Percentiles rank a stretch among this genome's conserved stretches.
These are phyloP conservation scores for Nothocercus julius DNA, from an alignment of 2,113 vertebrate species.

Conservation along the genomic window DNA sequence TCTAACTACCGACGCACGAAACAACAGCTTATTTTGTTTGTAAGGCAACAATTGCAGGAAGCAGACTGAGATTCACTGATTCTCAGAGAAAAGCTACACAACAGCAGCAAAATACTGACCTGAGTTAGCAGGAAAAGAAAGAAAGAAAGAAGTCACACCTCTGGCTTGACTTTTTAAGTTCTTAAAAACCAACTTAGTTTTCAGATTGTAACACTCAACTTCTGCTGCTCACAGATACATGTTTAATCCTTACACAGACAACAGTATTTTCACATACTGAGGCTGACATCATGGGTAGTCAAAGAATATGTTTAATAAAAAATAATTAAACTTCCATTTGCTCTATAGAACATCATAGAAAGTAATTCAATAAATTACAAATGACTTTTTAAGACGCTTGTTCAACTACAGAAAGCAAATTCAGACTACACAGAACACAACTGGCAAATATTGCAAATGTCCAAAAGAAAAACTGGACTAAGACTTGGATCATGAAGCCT, in stretches of 20 bases:
- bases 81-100: background rate
- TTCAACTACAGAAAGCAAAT: conserved; percentile 99
- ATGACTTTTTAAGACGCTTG: conserved; percentile 97
- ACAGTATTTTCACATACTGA: conserved; percentile 76
- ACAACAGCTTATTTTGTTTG: background rate
- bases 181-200: background rate
- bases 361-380: conserved; percentile 99
- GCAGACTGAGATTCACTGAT: background rate
- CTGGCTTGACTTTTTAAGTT: background rate
- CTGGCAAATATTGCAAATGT: conserved; percentile 98
- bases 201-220: background rate
- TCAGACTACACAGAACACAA: conserved; percentile 98
- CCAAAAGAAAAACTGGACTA: conserved; percentile 88
- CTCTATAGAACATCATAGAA: conserved; percentile 99
- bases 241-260: conserved; percentile 15
- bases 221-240: background rate
- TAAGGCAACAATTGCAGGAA: background rate
- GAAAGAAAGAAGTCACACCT: background rate
- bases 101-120: background rate
- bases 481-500: conserved; percentile 91
- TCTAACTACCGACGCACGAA: background rate
- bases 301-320: conserved; percentile 99
- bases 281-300: conserved; percentile 90
- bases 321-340: conserved; percentile 99
- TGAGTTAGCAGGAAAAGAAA: background rate